phyloP scores from a whole-genome alignment of 2,113 vertebrate species.

The Bujurquina vittata region DNA sequence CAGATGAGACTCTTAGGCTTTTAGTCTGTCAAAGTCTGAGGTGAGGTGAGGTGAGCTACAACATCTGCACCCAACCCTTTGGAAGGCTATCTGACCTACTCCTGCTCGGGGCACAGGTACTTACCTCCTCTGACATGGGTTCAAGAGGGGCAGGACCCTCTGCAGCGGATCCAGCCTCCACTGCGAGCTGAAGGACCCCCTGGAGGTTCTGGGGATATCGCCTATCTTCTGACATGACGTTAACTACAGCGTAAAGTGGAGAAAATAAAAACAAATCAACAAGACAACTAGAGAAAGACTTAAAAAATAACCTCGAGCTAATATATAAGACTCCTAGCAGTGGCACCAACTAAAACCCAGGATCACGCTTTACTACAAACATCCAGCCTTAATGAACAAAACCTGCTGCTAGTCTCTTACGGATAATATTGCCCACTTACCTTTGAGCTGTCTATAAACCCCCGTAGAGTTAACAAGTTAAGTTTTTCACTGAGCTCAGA shows the following conservation, averaged over 20 bases:
- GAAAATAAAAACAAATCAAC: background rate
- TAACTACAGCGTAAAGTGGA: background rate
- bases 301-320: background rate
- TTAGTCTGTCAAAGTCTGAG: background rate
- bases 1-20: background rate
- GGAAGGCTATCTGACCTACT: background rate
- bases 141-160: slow-evolving; percentile 74
- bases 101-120: background rate
- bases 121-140: slow-evolving; percentile 90
- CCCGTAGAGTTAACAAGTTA: slow-evolving; percentile 10
- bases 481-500: background rate
- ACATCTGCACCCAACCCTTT: background rate
- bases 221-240: slow-evolving; percentile 77
- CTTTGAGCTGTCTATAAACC: background rate
- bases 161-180: slow-evolving; percentile 83
- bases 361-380: background rate
- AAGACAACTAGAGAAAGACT: background rate
- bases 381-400: background rate
- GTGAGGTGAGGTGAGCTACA: background rate
- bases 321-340: background rate
- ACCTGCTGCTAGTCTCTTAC: background rate
- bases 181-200: slow-evolving; percentile 88
- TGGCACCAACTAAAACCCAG: background rate
- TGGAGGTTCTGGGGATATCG: slow-evolving; percentile 85
- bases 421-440: background rate